phyloP scores from a whole-genome alignment of 1,140 invertebrate genomes.

The Drosophila guanche region DNA sequence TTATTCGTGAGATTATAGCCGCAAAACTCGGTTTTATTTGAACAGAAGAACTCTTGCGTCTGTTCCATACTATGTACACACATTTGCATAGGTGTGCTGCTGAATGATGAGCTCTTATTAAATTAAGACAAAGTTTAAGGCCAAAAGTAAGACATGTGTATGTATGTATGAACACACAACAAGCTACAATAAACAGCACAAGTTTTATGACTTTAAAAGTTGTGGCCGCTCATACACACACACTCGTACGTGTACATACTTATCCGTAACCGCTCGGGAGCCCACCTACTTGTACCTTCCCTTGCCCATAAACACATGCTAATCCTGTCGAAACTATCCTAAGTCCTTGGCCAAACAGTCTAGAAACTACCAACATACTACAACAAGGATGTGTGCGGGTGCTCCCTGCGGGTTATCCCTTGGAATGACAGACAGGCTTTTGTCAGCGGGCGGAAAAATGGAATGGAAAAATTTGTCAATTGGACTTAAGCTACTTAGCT shows the following conservation, averaged over 20 bases:
- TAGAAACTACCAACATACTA: background rate
- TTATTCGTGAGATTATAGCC: slow-evolving; percentile 63
- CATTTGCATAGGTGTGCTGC: too few relatives aligned
- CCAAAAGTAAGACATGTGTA: too few relatives aligned
- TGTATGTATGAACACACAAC: too few relatives aligned
- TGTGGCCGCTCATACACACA: too few relatives aligned
- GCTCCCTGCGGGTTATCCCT: background rate
- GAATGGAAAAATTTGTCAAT: slow-evolving; percentile 37
- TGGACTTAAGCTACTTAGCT: slow-evolving; percentile 54
- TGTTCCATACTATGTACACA: background rate
- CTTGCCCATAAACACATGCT: slow-evolving; percentile 25
- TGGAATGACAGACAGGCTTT: slow-evolving; percentile 17
- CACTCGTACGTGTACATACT: too few relatives aligned
- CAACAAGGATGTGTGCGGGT: background rate
- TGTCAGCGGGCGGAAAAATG: slow-evolving; percentile 28
- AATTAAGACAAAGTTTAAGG: too few relatives aligned
- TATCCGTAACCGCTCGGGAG: too few relatives aligned
- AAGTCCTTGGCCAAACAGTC: slow-evolving; percentile 34
- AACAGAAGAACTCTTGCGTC: slow-evolving; percentile 2
- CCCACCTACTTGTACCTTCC: background rate
- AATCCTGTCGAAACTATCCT: slow-evolving; percentile 40
- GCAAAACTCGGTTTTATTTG: slow-evolving; percentile 37
- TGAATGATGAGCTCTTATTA: too few relatives aligned
- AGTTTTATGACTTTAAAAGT: too few relatives aligned
- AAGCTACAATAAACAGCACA: too few relatives aligned